Conservation (phyloP, 2,888 invertebrate genomes). For the Rhagophthalmus giganteus region DNA sequence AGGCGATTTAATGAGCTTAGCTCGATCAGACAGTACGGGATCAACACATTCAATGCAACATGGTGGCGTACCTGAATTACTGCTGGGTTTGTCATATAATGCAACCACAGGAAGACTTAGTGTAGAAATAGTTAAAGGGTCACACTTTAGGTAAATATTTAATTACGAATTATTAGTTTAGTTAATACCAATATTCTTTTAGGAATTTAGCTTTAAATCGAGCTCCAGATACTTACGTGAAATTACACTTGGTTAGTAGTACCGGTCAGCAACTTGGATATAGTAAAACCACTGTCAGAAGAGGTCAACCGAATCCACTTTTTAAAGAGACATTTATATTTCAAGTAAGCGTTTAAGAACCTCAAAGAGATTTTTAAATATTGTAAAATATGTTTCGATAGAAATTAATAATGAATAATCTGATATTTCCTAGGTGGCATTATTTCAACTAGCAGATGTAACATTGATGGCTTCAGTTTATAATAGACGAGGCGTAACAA, state of each 20-base stretch:
- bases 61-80: conserved; percentile 88
- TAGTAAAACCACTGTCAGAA: conserved; percentile 87
- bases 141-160: conserved; percentile 62
- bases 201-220: conserved; percentile 76
- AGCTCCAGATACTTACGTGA: conserved; percentile 93
- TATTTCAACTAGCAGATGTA: conserved; percentile 93
- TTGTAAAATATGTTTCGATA: neutral
- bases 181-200: conserved; percentile 55
- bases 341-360: conserved; percentile 77
- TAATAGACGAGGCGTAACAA: conserved; percentile 86
- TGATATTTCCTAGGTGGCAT: conserved; percentile 70
- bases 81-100: conserved; percentile 88
- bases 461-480: conserved; percentile 94
- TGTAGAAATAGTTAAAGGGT: conserved; percentile 84
- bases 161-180: no score
- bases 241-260: conserved; percentile 87
- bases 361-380: no score
- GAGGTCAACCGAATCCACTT: conserved; percentile 93
- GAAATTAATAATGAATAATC: neutral
- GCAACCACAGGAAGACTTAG: conserved; percentile 92
- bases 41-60: conserved; percentile 90
- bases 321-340: conserved; percentile 97
- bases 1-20: conserved; percentile 75
- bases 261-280: conserved; percentile 91
- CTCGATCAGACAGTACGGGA: conserved; percentile 90